phyloP scores from a whole-genome alignment of 2,113 vertebrate genomes.

The Benthochromis sp. region DNA sequence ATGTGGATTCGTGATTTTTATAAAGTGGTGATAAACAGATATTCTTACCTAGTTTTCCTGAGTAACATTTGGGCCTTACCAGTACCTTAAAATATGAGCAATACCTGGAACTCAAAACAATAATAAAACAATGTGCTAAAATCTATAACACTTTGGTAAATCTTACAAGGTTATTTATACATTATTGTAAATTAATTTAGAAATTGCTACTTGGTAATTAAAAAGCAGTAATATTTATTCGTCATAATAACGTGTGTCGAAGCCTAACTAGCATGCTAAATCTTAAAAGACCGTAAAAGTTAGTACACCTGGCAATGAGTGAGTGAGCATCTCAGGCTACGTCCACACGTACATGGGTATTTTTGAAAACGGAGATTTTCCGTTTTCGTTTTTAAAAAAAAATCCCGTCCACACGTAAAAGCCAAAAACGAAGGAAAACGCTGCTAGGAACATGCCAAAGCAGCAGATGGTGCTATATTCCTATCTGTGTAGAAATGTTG shows the following conservation, averaged over 20 bases:
- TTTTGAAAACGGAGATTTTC: accelerated
- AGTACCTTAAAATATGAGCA: background rate
- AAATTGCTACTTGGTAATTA: background rate
- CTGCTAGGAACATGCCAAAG: no score
- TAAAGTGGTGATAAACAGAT: background rate
- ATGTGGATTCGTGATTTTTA: background rate
- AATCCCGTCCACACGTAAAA: no score
- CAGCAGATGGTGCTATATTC: no score
- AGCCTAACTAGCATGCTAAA: background rate
- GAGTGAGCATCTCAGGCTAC: background rate
- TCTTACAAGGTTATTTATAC: background rate
- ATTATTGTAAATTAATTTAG: background rate
- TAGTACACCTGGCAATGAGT: background rate
- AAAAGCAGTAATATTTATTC: background rate
- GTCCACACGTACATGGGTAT: background rate
- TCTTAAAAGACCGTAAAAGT: background rate
- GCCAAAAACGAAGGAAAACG: no score
- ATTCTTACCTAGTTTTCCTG: background rate
- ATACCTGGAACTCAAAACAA: background rate
- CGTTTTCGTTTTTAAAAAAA: accelerated
- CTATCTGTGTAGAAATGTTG: no score
- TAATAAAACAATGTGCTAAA: background rate
- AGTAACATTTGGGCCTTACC: background rate
- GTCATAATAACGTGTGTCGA: background rate
- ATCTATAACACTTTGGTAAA: background rate